Conservation (phyloP, 2,888 invertebrate genomes). For the Graphium colonna region DNA sequence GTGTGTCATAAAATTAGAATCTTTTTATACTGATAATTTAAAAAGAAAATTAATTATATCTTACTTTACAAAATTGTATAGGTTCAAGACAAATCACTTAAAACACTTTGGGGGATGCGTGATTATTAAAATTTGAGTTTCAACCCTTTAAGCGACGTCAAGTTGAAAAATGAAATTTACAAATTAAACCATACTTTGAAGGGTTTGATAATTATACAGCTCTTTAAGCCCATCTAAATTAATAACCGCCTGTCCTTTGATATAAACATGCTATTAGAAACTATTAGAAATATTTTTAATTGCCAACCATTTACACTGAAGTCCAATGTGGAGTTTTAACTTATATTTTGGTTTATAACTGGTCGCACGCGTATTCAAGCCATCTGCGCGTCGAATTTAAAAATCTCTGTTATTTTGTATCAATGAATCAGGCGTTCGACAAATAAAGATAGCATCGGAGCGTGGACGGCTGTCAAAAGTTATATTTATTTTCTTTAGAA, state of each 20-base stretch:
- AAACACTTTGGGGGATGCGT: background rate
- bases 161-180: conserved; percentile 21
- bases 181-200: conserved; percentile 9
- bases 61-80: background rate
- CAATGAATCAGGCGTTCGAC: conserved; percentile 58
- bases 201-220: conserved; percentile 35
- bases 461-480: conserved; percentile 74
- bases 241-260: conserved; percentile 70
- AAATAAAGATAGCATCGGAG: conserved; percentile 72
- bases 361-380: background rate
- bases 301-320: conserved; percentile 46
- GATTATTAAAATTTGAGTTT: conserved; percentile 7
- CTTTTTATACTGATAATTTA: too few relatives aligned
- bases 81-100: background rate
- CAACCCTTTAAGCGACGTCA: conserved; percentile 13
- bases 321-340: conserved; percentile 56
- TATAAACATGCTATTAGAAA: conserved; percentile 70
- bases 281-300: conserved; percentile 68
- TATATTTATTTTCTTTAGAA: conserved; percentile 79
- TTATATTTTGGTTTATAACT: conserved; percentile 45
- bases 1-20: too few relatives aligned
- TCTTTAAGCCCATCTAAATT: conserved; percentile 50
- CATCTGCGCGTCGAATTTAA: conserved; percentile 11
- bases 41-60: too few relatives aligned
- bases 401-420: conserved; percentile 42